phyloP scores from a whole-genome alignment of 2,113 vertebrate species.

The Egretta garzetta region DNA sequence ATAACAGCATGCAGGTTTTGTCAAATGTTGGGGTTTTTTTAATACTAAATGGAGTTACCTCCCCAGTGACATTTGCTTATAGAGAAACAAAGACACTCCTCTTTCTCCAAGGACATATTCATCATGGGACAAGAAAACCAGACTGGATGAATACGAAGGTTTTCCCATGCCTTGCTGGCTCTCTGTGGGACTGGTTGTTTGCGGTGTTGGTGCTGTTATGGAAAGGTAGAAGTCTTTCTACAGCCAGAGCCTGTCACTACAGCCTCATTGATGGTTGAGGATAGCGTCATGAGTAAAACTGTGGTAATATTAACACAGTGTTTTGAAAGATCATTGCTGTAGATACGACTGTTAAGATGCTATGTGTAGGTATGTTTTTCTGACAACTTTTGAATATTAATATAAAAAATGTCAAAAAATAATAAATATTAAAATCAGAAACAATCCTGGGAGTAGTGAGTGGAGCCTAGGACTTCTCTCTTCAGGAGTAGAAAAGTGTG shows the following conservation, averaged over 20 bases:
- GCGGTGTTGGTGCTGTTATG: background rate
- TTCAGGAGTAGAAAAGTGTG: background rate
- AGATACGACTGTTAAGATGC: rapidly evolving
- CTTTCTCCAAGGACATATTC: background rate
- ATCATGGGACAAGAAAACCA: background rate
- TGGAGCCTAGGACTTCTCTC: background rate
- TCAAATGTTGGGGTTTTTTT: background rate
- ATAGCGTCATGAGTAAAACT: background rate
- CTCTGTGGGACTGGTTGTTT: background rate
- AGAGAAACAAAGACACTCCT: background rate
- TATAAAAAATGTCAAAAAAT: no score
- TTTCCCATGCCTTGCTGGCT: background rate
- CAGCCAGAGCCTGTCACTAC: background rate
- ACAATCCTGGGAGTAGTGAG: background rate
- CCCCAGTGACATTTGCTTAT: background rate
- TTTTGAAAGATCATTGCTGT: background rate
- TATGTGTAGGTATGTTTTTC: background rate
- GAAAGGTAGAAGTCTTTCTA: background rate
- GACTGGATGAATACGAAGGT: background rate
- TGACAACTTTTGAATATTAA: background rate
- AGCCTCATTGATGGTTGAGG: background rate
- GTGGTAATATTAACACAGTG: background rate
- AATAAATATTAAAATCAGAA: background rate
- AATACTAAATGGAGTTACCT: background rate
- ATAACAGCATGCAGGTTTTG: background rate